Conservation (phyloP, 2,888 invertebrate genomes). For the Xanthia icteritia region DNA sequence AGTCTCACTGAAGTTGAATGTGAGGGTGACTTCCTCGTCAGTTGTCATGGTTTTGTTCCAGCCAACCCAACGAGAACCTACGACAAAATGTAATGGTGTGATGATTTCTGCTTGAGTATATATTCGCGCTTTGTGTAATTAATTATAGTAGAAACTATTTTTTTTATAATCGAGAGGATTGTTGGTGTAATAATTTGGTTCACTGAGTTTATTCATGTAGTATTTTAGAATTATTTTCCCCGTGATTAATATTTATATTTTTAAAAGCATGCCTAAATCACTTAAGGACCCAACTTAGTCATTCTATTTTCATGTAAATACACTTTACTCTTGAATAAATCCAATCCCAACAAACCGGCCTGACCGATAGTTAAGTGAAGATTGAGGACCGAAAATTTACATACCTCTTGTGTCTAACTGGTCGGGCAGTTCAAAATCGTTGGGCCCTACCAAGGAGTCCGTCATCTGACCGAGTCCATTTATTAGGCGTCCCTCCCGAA, state of each 20-base stretch:
- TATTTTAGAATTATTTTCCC: not conserved
- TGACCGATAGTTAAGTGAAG: constrained; percentile 32
- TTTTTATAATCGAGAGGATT: not conserved
- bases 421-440: constrained; percentile 91
- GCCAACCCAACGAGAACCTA: constrained; percentile 95
- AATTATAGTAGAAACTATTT: not conserved
- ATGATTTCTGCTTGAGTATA: not conserved
- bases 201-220: not conserved
- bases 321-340: constrained; percentile 38
- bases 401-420: constrained; percentile 91
- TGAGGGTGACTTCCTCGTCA: constrained; percentile 92
- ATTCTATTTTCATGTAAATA: constrained; percentile 28
- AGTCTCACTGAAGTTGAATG: constrained; percentile 95
- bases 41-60: constrained; percentile 93
- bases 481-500: constrained; percentile 88
- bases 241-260: constrained; percentile 1
- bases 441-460: constrained; percentile 93
- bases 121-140: not conserved
- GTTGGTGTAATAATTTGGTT: not conserved
- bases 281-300: constrained; percentile 1
- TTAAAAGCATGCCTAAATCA: constrained; percentile 23
- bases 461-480: constrained; percentile 96
- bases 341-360: constrained; percentile 10
- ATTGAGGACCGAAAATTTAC: constrained; percentile 35
- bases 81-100: not conserved